Percentiles rank a stretch among this genome's conserved stretches.
Evolutionary conservation across 1,140 invertebrate genomes (phyloP).

Genomic region (Microplitis demolitor): DNA sequence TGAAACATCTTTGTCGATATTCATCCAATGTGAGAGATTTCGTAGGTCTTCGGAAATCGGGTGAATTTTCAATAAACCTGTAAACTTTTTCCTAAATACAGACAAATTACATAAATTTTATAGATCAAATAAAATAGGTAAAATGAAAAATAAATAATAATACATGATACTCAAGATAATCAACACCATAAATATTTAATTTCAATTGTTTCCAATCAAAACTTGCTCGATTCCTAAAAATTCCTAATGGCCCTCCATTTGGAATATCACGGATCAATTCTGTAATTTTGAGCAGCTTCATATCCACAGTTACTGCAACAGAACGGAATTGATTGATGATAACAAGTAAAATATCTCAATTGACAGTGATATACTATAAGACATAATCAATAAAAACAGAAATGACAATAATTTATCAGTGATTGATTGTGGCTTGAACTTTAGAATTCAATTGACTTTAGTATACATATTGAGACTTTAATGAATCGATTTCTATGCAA

Average conservation of each 20-base stretch:
- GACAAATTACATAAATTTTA: constrained; percentile 24
- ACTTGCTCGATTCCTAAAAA: constrained; percentile 74
- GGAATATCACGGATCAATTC: constrained; percentile 64
- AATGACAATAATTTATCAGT: no score
- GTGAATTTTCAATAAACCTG: constrained; percentile 79
- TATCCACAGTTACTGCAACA: not conserved
- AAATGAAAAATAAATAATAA: not conserved
- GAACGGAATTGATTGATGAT: not conserved
- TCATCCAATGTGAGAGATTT: constrained; percentile 73
- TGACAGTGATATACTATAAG: no score
- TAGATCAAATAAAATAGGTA: not conserved
- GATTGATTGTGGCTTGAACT: no score
- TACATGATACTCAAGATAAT: constrained; percentile 66
- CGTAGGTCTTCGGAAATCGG: constrained; percentile 71
- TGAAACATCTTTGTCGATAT: constrained; percentile 67
- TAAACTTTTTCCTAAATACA: constrained; percentile 78
- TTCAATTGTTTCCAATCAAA: constrained; percentile 87
- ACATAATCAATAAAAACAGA: no score
- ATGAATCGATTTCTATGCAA: not conserved
- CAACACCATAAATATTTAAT: constrained; percentile 71
- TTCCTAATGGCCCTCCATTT: constrained; percentile 70
- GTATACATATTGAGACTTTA: not conserved
- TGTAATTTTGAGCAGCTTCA: constrained; percentile 28
- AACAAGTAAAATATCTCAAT: not conserved
- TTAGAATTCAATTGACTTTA: no score